Conservation (phyloP, 1,140 invertebrate species). For the Drosophila sproati region DNA sequence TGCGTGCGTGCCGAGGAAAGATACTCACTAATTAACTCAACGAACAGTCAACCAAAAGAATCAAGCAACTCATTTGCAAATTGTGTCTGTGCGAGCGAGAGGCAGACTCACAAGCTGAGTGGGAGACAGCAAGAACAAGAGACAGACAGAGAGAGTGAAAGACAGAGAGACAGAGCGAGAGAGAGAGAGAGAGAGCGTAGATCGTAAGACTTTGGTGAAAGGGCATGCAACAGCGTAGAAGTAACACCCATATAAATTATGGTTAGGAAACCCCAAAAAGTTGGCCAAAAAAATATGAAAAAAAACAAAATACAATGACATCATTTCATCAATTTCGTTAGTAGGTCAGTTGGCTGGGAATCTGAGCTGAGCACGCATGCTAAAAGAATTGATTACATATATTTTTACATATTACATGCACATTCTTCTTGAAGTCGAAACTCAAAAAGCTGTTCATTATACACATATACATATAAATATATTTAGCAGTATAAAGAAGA, state of each 20-base stretch:
- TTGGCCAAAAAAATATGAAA: conserved; percentile 33
- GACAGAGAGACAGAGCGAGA: conserved; percentile 3
- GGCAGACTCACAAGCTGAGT: conserved; percentile 11
- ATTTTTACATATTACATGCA: too few relatives aligned
- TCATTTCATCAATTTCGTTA: conserved; percentile 52
- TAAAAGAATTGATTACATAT: conserved; percentile 3
- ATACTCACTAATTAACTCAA: conserved; percentile 78
- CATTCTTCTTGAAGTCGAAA: too few relatives aligned
- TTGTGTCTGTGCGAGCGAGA: conserved; percentile 44
- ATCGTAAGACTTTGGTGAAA: conserved; percentile 32
- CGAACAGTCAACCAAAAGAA: conserved; percentile 67
- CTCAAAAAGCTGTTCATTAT: too few relatives aligned
- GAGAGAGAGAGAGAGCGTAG: conserved; percentile 3
- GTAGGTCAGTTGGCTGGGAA: conserved; percentile 31
- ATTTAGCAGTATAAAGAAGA: too few relatives aligned
- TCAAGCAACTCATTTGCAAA: conserved; percentile 74
- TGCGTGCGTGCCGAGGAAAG: conserved; percentile 73
- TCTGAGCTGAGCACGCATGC: not conserved
- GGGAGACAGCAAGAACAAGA: not conserved
- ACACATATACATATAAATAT: too few relatives aligned
- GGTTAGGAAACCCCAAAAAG: conserved; percentile 69
- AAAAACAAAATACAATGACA: conserved; percentile 57
- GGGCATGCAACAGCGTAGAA: conserved; percentile 32
- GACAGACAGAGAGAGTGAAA: conserved; percentile 8
- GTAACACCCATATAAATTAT: conserved; percentile 71